Percentiles rank a stretch among this genome's conserved stretches.
Conservation (phyloP, 2,113 vertebrate species). For the Bubo blakistoni region DNA sequence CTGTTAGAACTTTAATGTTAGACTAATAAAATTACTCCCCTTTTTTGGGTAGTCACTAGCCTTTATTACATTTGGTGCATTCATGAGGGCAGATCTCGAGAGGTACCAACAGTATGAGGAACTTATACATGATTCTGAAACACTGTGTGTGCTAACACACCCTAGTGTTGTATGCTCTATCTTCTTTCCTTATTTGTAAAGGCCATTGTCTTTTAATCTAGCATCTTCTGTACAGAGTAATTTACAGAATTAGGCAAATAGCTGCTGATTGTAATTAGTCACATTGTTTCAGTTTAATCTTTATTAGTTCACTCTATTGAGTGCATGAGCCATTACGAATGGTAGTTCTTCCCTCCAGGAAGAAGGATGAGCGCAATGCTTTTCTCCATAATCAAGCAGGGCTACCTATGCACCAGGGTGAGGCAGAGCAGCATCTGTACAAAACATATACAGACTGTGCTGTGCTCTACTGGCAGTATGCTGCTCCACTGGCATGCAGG, state of each 20-base stretch:
- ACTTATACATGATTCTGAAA: fast-evolving
- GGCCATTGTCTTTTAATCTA: neutral
- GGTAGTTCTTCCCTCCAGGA: neutral
- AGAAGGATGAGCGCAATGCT: neutral
- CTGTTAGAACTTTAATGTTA: neutral
- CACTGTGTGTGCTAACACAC: neutral
- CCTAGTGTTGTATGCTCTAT: neutral
- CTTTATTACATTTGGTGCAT: neutral
- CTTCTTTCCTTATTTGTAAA: neutral
- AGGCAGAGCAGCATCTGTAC: neutral
- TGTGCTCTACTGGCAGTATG: neutral
- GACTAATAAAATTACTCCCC: neutral
- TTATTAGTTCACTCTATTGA: neutral
- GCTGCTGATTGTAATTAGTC: neutral
- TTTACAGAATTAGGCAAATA: conserved; percentile 5
- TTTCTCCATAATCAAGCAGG: neutral
- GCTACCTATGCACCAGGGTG: neutral
- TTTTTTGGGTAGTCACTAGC: neutral
- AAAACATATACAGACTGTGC: neutral
- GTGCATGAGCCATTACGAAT: neutral
- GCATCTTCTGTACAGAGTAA: neutral
- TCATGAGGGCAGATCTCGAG: neutral
- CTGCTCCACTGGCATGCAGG: neutral
- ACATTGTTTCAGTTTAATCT: neutral
- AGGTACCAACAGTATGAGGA: neutral